Base-by-base conservation (phyloP, 2,888 invertebrate species). In the Sesamia inferens region DNA sequence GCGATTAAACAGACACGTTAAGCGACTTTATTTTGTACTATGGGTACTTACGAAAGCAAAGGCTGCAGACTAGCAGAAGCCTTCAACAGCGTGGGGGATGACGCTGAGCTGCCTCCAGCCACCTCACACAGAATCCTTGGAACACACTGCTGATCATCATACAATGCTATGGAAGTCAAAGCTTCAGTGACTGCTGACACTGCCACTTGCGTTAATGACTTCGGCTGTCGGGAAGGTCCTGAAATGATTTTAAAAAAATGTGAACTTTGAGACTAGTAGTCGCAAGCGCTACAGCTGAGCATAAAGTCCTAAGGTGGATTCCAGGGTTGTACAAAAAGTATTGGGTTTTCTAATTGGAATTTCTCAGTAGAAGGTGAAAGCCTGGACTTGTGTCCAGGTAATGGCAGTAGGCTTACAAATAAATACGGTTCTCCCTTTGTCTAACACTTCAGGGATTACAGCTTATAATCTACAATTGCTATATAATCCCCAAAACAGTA, bases 81-180 rank as follows among this genome's bases (percentile, higher is more conserved):
- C 86, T 94, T 95, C 82, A 92, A 77, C 80, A 96, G 82, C 76
- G 88, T 81, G 0, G 88, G 85, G 1, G 91, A 85, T 4, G 86
- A 90, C 4, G 91, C 80, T 39, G 88, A 83, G 67, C 95, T 94
- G 14, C 97, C 94, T 87, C 97, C 94, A 66, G 98, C 97, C 69
- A 98, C 97, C 92, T 98, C 98, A 89, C 98, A 98, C 79, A 98
- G 95, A 85, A 98, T 96, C 89, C 98, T 96, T 5, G 98, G 97
- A 77, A 98, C 98, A 92, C 98, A 98, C 88, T 98, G 97, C 86
- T 97, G 96, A 90, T 98, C 98, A 91, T 98, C 98, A 92, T 98
- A 97, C 86, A 96, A 94, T 24, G 96, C 96, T 47, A 96, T 94
- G 8, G 96, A 96, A 0, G 93, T 90, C 13, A 96, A 85, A 42